Percentiles rank a stretch among this genome's conserved stretches.
Evolutionary conservation across 1,140 invertebrate species (phyloP).

Genomic region (Samia ricini): DNA sequence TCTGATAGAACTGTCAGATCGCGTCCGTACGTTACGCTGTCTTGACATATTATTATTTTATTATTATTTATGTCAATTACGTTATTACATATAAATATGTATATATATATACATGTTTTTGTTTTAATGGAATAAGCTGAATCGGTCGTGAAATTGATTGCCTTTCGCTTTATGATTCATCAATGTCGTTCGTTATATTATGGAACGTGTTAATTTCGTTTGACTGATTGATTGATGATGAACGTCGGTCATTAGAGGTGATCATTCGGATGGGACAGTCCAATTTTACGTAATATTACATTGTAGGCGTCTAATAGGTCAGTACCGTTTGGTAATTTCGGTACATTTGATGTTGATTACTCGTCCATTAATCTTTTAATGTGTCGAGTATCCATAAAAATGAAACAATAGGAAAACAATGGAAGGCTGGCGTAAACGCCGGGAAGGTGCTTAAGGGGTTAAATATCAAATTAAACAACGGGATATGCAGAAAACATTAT

Average conservation of each 20-base stretch:
- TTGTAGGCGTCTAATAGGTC: constrained; percentile 43
- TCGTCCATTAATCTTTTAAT: constrained; percentile 20
- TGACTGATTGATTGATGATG: constrained; percentile 72
- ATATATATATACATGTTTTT: constrained; percentile 30
- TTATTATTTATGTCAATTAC: constrained; percentile 78
- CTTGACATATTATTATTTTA: constrained; percentile 76
- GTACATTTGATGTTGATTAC: constrained; percentile 38
- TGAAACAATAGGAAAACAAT: too few relatives aligned
- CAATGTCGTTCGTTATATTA: constrained; percentile 68
- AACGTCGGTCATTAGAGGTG: constrained; percentile 54
- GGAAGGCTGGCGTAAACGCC: too few relatives aligned
- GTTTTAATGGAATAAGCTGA: constrained; percentile 75
- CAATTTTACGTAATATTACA: constrained; percentile 68
- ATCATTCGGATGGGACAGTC: constrained; percentile 43
- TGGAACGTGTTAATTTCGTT: constrained; percentile 73
- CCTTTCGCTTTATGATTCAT: constrained; percentile 74
- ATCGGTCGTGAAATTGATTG: constrained; percentile 73
- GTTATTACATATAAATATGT: constrained; percentile 66
- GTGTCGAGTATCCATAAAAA: too few relatives aligned
- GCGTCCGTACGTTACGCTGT: constrained; percentile 66
- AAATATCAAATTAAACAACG: too few relatives aligned
- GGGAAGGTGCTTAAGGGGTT: too few relatives aligned
- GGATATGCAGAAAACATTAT: too few relatives aligned
- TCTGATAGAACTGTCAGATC: constrained; percentile 73
- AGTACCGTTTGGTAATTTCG: constrained; percentile 13